Evolutionary conservation across 2,888 invertebrate genomes (phyloP), one percentile per base, ranked within the genome.

Genomic region (Nomada fabriciana): DNA sequence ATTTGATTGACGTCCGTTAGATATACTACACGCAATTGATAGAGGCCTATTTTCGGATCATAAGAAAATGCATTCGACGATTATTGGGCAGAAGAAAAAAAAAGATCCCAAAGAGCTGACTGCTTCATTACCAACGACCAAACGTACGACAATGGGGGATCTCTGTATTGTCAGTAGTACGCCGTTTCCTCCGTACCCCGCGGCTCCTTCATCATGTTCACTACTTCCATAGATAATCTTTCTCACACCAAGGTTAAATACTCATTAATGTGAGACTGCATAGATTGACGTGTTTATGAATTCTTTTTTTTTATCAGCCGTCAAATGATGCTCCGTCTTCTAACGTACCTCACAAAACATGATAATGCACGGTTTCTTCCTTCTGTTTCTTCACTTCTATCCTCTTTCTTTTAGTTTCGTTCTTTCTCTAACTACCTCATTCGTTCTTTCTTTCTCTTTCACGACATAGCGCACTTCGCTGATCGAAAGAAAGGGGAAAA

Each of bases 401-500:
- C 57, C 36, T 69, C 53, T 74, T 55, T 72, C 52, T 55, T 59
- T 57, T 25, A 13, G 20, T 25, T 13, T 23, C 23, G 11, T 25
- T 57, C 7, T 74, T 60, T 70, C 71, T 23, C 69, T 72, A 71
- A 59, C 73, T 63, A 73, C 42, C 64, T 60, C n/a, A 74, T 60
- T 73, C 57, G 50, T 55, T 65, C 65, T 65, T 67, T 87, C 82
- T 75, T 79, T 82, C 83, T 86, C 69, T 69, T 68, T 82, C 85
- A 82, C 73, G 84, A 65, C 85, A 85, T 83, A 88, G 80, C 83
- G 86, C 82, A 78, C 80, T 85, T 69, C 71, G 80, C 82, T 86
- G 85, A 86, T 84, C 88, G 87, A 87, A 89, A 90, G 92, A 91
- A 92, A 91, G 89, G 91, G 91, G 91, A 93, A 95, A 87, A 94